Evolutionary conservation across 2,113 vertebrate genomes (phyloP).

Genomic region (Perca fluviatilis): DNA sequence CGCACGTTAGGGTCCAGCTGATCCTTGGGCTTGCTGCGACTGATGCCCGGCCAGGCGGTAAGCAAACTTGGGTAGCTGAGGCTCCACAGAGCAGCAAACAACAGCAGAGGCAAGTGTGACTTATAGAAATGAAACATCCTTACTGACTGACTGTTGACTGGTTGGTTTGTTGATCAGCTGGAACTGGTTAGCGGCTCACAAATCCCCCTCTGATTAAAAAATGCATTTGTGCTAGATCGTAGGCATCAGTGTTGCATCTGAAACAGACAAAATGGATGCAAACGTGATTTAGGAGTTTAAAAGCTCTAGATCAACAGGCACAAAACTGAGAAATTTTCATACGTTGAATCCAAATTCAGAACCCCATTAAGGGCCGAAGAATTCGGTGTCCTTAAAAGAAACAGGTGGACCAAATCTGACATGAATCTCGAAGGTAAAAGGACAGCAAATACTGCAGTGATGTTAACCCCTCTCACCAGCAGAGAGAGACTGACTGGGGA

Average conservation of each 20-base stretch:
- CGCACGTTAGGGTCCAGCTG: slow-evolving; percentile 72
- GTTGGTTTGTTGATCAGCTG: slow-evolving; percentile 34
- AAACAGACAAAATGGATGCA: slow-evolving; percentile 2
- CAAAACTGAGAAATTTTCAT: slow-evolving; percentile 26
- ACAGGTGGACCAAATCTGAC: slow-evolving; percentile 17
- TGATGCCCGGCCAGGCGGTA: slow-evolving; percentile 40
- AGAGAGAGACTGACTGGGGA: slow-evolving; percentile 51
- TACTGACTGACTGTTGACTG: neutral
- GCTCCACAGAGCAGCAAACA: slow-evolving; percentile 72
- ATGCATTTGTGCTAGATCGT: slow-evolving; percentile 5
- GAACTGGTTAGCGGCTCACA: slow-evolving; percentile 21
- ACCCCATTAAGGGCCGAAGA: neutral
- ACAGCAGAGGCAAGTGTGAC: slow-evolving; percentile 51
- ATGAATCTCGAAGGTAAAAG: slow-evolving; percentile 9
- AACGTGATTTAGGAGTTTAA: neutral
- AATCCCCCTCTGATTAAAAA: slow-evolving; percentile 16
- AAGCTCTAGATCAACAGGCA: neutral
- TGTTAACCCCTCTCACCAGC: slow-evolving; percentile 39
- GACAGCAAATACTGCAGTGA: slow-evolving; percentile 18
- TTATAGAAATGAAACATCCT: slow-evolving; percentile 69
- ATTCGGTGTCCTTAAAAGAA: slow-evolving; percentile 9
- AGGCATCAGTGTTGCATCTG: slow-evolving; percentile 16
- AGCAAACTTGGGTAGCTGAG: slow-evolving; percentile 45
- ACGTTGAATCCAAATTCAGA: slow-evolving; percentile 19
- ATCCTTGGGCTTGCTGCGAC: slow-evolving; percentile 55